Base-by-base conservation (phyloP, 2,113 vertebrate genomes). In the Thunnus maccoyii region DNA sequence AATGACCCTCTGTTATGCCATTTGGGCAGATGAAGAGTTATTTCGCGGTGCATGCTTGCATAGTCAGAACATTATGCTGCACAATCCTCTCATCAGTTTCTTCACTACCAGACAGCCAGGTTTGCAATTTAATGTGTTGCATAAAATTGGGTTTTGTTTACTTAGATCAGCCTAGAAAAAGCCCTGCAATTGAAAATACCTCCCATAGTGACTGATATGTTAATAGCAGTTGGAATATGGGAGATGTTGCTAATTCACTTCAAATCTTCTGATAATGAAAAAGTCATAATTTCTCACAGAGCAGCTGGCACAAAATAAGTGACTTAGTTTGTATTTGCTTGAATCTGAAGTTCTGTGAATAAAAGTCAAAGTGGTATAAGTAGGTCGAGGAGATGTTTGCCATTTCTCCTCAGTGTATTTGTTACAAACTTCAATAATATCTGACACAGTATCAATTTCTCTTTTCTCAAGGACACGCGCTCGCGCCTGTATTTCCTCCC, bases 371-470 rank as follows among this genome's bases (percentile, higher is more conserved):
- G 76, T 15, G 73, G 41, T 8, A 30, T 20, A 92, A 92, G 81
- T 89, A 86, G 91, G 90, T 87, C 48, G 52, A 72, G 76, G 54
- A 83, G 76, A 84, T 78, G 55, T 87, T 82, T 81, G 70, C 65
- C 0, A 30, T 88, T 88, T 78, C 74, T 78, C 55, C 72, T 57
- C 41, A 14, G 84, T 52, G 75, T 57, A 86, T 93, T 91, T 89
- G 86, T 86, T 87, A 73, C 75, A 83, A 84, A 89, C 89, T 91
- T 92, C 87, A 89, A 88, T 86, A 88, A 85, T 86, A 80, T 85
- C 78, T 92, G 91, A 91, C 89, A 90, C 48, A 2, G 73, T 90
- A 93, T 94, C 88, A 82, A 92, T 92, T 90, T 86, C 78, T 85
- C 72, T 74, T 64, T 36, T 83, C 82, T 87, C 90, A 92, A 93